Evolutionary conservation across 2,797 vertebrate genomes (phyloP).

Genomic region (Sebastes alutus): DNA sequence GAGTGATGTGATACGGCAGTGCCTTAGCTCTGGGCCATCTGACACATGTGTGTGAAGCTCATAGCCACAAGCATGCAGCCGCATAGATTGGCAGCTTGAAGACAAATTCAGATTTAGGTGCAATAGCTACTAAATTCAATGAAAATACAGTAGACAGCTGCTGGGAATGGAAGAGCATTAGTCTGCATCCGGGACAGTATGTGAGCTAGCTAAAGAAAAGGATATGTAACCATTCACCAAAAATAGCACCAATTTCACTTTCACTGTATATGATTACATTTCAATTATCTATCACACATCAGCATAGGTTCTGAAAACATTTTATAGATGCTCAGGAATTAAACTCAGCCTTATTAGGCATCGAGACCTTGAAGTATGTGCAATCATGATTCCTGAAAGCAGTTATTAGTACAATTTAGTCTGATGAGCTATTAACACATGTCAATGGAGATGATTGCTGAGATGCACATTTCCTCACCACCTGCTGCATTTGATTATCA

Average conservation of each 20-base stretch:
- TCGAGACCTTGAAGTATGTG: constrained; percentile 64
- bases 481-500: constrained; percentile 83
- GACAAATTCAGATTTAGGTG: constrained; percentile 49
- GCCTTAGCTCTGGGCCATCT: constrained; percentile 12
- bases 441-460: constrained; percentile 86
- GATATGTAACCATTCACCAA: constrained; percentile 6
- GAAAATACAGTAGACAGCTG: constrained; percentile 36
- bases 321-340: constrained; percentile 56
- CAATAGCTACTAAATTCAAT: constrained; percentile 15
- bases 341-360: constrained; percentile 60
- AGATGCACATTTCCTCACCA: constrained; percentile 81
- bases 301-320: constrained; percentile 39
- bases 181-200: constrained; percentile 25
- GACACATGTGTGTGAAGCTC: constrained; percentile 50
- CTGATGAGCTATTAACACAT: constrained; percentile 87
- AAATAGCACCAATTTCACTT: constrained; percentile 22
- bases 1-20: constrained; percentile 6
- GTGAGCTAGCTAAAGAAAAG: constrained; percentile 14
- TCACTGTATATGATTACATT: constrained; percentile 30
- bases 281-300: constrained; percentile 34
- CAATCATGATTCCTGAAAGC: constrained; percentile 82
- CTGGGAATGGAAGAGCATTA: constrained; percentile 18
- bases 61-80: constrained; percentile 38
- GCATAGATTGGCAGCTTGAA: constrained; percentile 43
- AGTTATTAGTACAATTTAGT: constrained; percentile 85